Percentiles rank a stretch among this genome's conserved stretches.
These are phyloP conservation scores for Ondatra zibethicus DNA, from an alignment of 2,113 vertebrate genomes.

Conservation along the genomic window DNA sequence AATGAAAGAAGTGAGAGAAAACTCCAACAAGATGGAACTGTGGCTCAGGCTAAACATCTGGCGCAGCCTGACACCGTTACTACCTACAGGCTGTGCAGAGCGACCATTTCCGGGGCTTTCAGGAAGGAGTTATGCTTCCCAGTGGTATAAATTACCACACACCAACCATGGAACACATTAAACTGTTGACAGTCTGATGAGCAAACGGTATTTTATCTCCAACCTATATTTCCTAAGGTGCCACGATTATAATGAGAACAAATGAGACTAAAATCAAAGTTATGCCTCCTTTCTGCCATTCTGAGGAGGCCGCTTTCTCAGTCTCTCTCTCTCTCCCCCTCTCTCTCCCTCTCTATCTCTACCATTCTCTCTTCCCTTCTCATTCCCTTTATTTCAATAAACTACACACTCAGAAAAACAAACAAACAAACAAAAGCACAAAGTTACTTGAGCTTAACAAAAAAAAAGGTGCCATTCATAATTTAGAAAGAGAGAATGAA, in stretches of 20 bases:
- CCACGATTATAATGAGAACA: background rate
- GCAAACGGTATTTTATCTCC: background rate
- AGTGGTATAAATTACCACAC: background rate
- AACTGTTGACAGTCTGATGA: background rate
- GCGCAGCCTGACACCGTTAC: background rate
- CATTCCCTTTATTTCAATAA: too few relatives aligned
- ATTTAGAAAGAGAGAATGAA: background rate
- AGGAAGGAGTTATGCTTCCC: background rate
- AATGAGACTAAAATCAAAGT: background rate
- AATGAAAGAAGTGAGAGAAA: background rate
- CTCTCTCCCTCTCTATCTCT: too few relatives aligned
- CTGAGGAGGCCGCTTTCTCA: too few relatives aligned
- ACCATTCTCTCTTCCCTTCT: too few relatives aligned
- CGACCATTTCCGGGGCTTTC: background rate
- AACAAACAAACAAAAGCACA: background rate
- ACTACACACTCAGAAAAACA: too few relatives aligned
- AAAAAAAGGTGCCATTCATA: background rate
- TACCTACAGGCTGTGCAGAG: background rate
- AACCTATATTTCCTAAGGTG: background rate
- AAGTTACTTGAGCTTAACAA: constrained; percentile 8
- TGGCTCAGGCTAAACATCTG: background rate
- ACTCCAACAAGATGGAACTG: background rate
- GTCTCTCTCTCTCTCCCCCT: too few relatives aligned
- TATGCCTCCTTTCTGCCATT: background rate
- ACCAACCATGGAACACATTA: background rate